Evolutionary conservation across 1,140 invertebrate species (phyloP), one percentile per base, ranked within the genome.

Genomic region (Drosophila arizonae): DNA sequence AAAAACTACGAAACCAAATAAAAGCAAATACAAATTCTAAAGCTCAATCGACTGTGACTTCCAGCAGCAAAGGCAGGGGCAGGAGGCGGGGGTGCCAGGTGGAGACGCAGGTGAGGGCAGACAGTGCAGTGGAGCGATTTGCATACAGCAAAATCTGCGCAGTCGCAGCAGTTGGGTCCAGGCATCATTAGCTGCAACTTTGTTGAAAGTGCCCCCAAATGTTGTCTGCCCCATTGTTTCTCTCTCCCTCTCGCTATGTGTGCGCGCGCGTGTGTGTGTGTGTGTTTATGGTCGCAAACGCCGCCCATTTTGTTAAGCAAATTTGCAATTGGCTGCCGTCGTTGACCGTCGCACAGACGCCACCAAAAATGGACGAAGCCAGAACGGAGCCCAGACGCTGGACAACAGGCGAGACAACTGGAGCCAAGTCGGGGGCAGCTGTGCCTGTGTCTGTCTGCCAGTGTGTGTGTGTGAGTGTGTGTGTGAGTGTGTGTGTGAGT

Each of bases 291-390:
- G 24, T 45, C 71, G 51, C 43, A 61, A 81, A 81, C 81, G 78
- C 82, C 81, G 81, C 81, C 82, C 81, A 86, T 87, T 86, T 81
- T 87, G 81, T 72, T 86, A 33, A 86, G 81, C 82, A 87, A 86
- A 86, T 86, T 86, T 86, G 81, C 81, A 86, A 86, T 86, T 86
- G 81, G 81, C 64, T 84, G 76, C 61, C 33, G 58, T 30, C 28
- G 54, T 58, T 67, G 65, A 50, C 54, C 65, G 64, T 17, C 55
- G 43, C 65, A 26, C 24, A 58, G 66, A 54, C 66, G 60, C 67
- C 60, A 61, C 57, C 57, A 60, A 45, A 45, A 48, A 39, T 24
- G 55, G 56, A 33, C 26, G 46, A 30, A 9, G 8, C 48, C 26
- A n/a, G 55, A 48, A 24, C 26, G 46, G 21, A 9, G 8, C 48